These are phyloP conservation scores for Plutella xylostella DNA, from an alignment of 2,888 invertebrate species.

Conservation along the genomic window DNA sequence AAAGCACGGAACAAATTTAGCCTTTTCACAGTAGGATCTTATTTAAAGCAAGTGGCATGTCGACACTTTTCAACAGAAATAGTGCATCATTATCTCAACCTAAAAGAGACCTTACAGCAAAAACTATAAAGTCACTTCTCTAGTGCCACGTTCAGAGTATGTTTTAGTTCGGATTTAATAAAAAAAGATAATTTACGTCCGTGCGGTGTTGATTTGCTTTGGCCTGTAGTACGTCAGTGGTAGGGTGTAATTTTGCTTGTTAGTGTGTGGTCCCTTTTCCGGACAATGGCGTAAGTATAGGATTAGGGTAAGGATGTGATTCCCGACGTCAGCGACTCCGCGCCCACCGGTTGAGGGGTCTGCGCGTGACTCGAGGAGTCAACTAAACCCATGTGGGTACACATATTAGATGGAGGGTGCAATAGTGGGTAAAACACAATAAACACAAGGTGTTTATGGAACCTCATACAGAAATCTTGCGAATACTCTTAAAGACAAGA, in stretches of 20 bases:
- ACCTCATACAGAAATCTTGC: too few relatives aligned
- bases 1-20: conserved; percentile 41
- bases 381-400: too few relatives aligned
- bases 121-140: too few relatives aligned
- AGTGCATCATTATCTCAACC: conserved; percentile 18
- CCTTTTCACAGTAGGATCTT: conserved; percentile 36
- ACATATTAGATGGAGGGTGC: too few relatives aligned
- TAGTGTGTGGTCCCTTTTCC: conserved; percentile 12
- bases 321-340: conserved; percentile 34
- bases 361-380: too few relatives aligned
- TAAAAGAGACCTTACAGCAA: too few relatives aligned
- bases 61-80: conserved; percentile 36
- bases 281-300: conserved; percentile 36
- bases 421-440: too few relatives aligned
- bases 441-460: too few relatives aligned
- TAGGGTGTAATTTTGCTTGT: conserved; percentile 27
- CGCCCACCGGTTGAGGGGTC: conserved; percentile 27
- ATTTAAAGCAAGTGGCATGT: conserved; percentile 43
- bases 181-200: conserved; percentile 37
- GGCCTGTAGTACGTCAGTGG: conserved; percentile 18
- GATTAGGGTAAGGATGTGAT: conserved; percentile 40
- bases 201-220: conserved; percentile 21
- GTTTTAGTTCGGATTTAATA: conserved; percentile 31
- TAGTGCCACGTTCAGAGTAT: neutral
- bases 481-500: too few relatives aligned